Evolutionary conservation across 2,888 invertebrate species (phyloP), one percentile per base, ranked within the genome.

Genomic region (Nemoura dubitans): DNA sequence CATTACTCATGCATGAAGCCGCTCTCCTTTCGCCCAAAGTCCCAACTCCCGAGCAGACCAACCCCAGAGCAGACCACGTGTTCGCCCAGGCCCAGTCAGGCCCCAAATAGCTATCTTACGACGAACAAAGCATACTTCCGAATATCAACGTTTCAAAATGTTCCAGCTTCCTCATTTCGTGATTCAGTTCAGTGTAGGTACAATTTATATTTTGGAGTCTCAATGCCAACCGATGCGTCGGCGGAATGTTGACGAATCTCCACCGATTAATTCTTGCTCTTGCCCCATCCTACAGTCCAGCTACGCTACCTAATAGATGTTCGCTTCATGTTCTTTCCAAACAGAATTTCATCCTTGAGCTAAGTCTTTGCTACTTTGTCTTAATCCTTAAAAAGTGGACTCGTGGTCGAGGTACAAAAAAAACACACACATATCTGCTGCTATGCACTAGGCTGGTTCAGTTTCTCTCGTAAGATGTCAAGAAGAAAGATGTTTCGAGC

Each of bases 1-100:
- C 76, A 84, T 84, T 28, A 84, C 27, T 84, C 84, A 84, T 84
- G 84, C 84, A 84, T 84, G 84, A 84, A 78, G 81, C 5, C 81
- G n/a, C 81, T 59, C 21, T 59, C 59, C 59, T 59, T 59, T 14
- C 2, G 14, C 59, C 6, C 81, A 21, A 7, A 5, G 25, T 7
- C 30, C n/a, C 81, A 27, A 28, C 5, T 36, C 36, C 10, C 36
- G 36, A 36, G 5, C 36, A 36, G 36, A n/a, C n/a, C 36, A 36
- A 10, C 36, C 36, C 36, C 36, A n/a, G n/a, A n/a, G n/a, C n/a
- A n/a, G n/a, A n/a, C n/a, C n/a, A n/a, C n/a, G n/a, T n/a, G n/a
- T n/a, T 36, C 30, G 14, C 81, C 81, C 14, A 1, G 6, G 36
- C 81, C 81, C 27, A 10, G 29, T 29, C 29, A 7, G 36, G 10